Evolutionary conservation across 2,797 vertebrate species (phyloP).

Genomic region (Enteromius thamalakanensis): DNA sequence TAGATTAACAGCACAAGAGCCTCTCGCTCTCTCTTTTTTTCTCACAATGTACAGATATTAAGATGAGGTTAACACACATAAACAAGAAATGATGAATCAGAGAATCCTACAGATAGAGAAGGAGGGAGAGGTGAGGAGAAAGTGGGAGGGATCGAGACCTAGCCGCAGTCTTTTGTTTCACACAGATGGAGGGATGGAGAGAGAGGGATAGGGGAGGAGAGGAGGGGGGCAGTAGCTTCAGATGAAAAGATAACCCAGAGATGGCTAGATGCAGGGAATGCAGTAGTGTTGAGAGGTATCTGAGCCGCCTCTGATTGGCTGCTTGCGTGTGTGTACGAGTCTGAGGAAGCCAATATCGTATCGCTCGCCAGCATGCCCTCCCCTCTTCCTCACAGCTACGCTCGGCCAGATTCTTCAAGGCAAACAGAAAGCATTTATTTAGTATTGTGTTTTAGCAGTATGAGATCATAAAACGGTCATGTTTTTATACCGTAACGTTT

Average conservation of each 20-base stretch:
- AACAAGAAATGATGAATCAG: slow-evolving; percentile 1
- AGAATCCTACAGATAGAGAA: slow-evolving; percentile 22
- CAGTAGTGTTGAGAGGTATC: slow-evolving; percentile 46
- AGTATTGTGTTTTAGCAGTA: slow-evolving; percentile 29
- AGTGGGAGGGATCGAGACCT: slow-evolving; percentile 4
- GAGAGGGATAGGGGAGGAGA: slow-evolving; percentile 17
- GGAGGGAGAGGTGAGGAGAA: slow-evolving; percentile 34
- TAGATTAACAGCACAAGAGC: background rate
- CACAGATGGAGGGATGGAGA: slow-evolving; percentile 52
- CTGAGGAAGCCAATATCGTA: slow-evolving; percentile 1
- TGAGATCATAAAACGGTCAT: background rate
- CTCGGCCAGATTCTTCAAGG: slow-evolving; percentile 1
- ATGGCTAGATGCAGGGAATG: slow-evolving; percentile 50
- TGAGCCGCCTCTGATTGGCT: slow-evolving; percentile 46
- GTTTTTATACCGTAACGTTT: slow-evolving; percentile 44
- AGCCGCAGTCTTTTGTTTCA: slow-evolving; percentile 60
- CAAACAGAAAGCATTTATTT: background rate
- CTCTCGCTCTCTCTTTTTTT: background rate
- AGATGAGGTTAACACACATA: slow-evolving; percentile 26
- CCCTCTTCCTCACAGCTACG: slow-evolving; percentile 21
- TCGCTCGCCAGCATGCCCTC: background rate
- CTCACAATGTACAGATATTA: background rate
- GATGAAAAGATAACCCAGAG: slow-evolving; percentile 57
- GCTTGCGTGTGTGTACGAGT: background rate
- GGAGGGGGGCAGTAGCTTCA: slow-evolving; percentile 41